Conservation (phyloP, 1,140 invertebrate genomes). For the Zaprionus vittiger region DNA sequence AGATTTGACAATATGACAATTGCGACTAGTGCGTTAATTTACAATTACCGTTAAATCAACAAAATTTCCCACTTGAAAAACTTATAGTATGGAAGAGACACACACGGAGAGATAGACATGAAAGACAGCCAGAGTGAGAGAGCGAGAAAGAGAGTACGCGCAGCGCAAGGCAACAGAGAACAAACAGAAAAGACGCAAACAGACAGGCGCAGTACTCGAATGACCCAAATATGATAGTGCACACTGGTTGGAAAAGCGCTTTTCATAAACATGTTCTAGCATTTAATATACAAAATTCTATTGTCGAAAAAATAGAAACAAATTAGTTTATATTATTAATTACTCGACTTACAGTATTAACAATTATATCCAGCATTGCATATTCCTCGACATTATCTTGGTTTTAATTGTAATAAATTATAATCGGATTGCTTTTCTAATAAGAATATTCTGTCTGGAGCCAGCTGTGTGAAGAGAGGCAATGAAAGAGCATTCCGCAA, state of each 20-base stretch:
- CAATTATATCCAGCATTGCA: no score
- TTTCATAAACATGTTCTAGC: conserved; percentile 24
- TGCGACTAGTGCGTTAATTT: conserved; percentile 57
- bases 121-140: not conserved
- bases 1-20: conserved; percentile 61
- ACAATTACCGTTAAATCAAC: conserved; percentile 56
- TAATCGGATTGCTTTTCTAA: not conserved
- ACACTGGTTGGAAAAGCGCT: conserved; percentile 42
- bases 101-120: conserved; percentile 5
- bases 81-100: conserved; percentile 17
- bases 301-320: not conserved
- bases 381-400: not conserved
- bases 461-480: conserved; percentile 39
- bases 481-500: conserved; percentile 32
- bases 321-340: no score
- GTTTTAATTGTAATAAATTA: not conserved
- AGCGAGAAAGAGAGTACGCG: conserved; percentile 6
- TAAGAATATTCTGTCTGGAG: not conserved
- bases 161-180: conserved; percentile 38
- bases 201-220: conserved; percentile 53
- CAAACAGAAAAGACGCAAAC: conserved; percentile 42
- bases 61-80: conserved; percentile 43
- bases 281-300: not conserved
- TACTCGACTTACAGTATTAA: no score
- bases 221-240: conserved; percentile 54